A percentile compares a stretch with the other conserved stretches of the same genome.
phyloP scores from a whole-genome alignment of 2,888 invertebrate species.

The Eulithis testata region DNA sequence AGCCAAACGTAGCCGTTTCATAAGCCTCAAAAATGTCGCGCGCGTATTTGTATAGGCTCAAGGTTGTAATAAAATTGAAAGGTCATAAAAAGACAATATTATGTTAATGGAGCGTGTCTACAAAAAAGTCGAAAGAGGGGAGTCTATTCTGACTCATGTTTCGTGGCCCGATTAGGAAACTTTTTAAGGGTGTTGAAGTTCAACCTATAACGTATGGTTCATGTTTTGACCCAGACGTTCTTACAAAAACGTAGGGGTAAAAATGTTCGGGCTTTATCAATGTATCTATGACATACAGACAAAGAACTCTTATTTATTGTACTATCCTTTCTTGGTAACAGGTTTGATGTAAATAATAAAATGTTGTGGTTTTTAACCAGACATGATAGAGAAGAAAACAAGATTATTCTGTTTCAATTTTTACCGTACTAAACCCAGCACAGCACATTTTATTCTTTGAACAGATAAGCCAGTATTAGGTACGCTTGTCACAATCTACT shows the following conservation, averaged over 20 bases:
- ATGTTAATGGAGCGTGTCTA: constrained; percentile 25
- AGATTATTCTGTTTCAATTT: too few relatives aligned
- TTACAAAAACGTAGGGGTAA: constrained; percentile 4
- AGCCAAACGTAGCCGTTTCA: not conserved
- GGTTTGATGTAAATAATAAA: too few relatives aligned
- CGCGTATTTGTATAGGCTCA: constrained; percentile 12
- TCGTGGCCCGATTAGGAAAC: constrained; percentile 46
- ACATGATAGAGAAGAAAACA: too few relatives aligned
- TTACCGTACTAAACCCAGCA: too few relatives aligned
- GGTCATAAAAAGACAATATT: constrained; percentile 31
- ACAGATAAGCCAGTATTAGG: too few relatives aligned
- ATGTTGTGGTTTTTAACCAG: too few relatives aligned
- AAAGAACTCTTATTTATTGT: too few relatives aligned
- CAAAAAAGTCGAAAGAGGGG: constrained; percentile 20
- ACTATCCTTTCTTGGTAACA: too few relatives aligned
- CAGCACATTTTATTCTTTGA: too few relatives aligned
- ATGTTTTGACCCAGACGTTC: constrained; percentile 24
- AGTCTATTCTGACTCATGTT: constrained; percentile 20
- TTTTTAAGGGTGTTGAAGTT: constrained; percentile 45
- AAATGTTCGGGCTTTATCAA: constrained; percentile 30
- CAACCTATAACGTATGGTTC: constrained; percentile 35
- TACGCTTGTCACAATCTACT: not conserved
- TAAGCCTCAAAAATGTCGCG: constrained; percentile 14
- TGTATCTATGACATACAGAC: not conserved
- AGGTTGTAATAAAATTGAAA: constrained; percentile 26